Percentiles rank a stretch among this genome's conserved stretches.
Conservation (phyloP, 2,888 invertebrate species). For the Terebella lapidaria region DNA sequence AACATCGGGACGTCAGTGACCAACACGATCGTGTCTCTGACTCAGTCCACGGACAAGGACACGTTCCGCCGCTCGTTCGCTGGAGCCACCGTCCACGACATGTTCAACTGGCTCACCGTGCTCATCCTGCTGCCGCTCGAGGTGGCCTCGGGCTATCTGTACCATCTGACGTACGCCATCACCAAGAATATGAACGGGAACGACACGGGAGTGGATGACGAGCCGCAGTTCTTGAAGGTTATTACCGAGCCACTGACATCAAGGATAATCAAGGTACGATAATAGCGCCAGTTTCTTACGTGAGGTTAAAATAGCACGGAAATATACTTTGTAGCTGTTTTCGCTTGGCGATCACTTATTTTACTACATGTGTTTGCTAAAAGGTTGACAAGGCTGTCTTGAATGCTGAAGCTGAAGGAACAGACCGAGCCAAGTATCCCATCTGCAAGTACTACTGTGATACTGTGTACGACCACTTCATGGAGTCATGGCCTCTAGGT, state of each 20-base stretch:
- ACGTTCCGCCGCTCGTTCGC: constrained; percentile 58
- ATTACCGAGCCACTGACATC: constrained; percentile 55
- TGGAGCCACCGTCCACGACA: constrained; percentile 59
- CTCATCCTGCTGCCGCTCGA: constrained; percentile 43
- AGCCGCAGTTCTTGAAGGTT: constrained; percentile 42
- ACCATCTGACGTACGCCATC: background rate
- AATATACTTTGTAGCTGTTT: too few relatives aligned
- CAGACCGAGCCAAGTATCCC: constrained; percentile 19
- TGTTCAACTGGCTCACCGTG: constrained; percentile 59
- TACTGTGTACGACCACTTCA: constrained; percentile 4
- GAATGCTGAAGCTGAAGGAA: constrained; percentile 28
- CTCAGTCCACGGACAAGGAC: constrained; percentile 44
- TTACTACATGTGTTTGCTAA: too few relatives aligned
- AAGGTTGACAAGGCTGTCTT: constrained; percentile 37
- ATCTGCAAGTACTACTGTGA: constrained; percentile 14
- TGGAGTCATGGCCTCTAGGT: background rate
- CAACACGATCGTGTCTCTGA: constrained; percentile 57
- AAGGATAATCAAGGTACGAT: constrained; percentile 45
- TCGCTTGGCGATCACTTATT: too few relatives aligned
- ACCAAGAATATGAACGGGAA: background rate
- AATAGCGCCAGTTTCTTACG: too few relatives aligned
- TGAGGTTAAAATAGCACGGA: too few relatives aligned
- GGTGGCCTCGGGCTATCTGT: background rate
- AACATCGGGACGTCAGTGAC: constrained; percentile 60
- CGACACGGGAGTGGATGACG: background rate